These are phyloP conservation scores for Listronotus oregonensis DNA, from an alignment of 1,140 invertebrate species.

Conservation along the genomic window DNA sequence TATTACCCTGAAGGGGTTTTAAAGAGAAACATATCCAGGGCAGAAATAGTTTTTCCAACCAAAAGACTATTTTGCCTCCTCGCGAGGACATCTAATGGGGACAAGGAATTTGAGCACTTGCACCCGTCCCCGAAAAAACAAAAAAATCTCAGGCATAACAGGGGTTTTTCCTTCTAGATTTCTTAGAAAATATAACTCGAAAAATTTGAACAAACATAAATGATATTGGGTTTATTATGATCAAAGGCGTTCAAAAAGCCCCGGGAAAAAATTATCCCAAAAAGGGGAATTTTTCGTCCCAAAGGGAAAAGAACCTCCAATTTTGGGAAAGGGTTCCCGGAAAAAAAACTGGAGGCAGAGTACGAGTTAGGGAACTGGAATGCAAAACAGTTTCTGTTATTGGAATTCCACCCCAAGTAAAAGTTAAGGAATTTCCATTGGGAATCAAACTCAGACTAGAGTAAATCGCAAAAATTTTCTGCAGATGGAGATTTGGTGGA, in stretches of 20 bases:
- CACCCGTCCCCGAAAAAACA: too few relatives aligned
- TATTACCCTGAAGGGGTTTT: too few relatives aligned
- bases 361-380: slow-evolving; percentile 26
- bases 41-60: too few relatives aligned
- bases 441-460: slow-evolving; percentile 16
- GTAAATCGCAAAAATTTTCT: slow-evolving; percentile 15
- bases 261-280: background rate
- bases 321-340: slow-evolving; percentile 21
- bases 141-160: too few relatives aligned
- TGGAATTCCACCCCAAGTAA: slow-evolving; percentile 24
- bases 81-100: too few relatives aligned
- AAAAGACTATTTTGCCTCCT: too few relatives aligned
- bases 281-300: slow-evolving; percentile 24
- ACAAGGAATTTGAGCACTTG: background rate
- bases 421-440: background rate
- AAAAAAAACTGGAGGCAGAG: slow-evolving; percentile 20
- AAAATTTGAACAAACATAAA: background rate
- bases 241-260: background rate
- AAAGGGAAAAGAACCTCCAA: slow-evolving; percentile 44
- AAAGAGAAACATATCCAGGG: too few relatives aligned
- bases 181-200: slow-evolving; percentile 19
- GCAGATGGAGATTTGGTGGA: slow-evolving; percentile 12
- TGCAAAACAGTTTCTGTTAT: slow-evolving; percentile 40
- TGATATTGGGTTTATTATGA: background rate
- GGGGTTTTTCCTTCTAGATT: background rate